These are phyloP conservation scores for Ondatra zibethicus DNA, from an alignment of 2,113 vertebrate genomes.

Conservation along the genomic window DNA sequence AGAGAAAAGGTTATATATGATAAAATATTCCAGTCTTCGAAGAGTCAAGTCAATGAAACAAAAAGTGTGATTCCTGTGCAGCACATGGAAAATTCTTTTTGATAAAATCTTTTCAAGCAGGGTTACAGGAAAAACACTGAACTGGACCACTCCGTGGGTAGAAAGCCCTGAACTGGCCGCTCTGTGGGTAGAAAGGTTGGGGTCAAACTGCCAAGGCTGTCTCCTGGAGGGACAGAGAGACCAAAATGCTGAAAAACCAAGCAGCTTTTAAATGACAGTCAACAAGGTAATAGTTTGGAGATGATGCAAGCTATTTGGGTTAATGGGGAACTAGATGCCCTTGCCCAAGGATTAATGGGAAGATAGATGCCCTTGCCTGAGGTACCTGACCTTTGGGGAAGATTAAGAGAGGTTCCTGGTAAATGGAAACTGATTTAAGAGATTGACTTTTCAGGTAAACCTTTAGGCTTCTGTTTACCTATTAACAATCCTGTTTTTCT, in stretches of 20 bases:
- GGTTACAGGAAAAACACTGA: neutral
- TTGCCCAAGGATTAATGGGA: neutral
- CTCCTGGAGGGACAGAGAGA: neutral
- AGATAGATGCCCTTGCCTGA: neutral
- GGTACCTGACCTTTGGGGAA: neutral
- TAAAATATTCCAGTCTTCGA: slow-evolving; percentile 13
- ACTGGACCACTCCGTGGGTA: neutral
- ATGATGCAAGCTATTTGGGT: neutral
- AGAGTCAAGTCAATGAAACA: too few relatives aligned
- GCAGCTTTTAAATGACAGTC: neutral
- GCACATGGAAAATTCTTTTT: neutral
- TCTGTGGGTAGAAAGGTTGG: too few relatives aligned
- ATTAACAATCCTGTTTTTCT: neutral
- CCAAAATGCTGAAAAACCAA: neutral
- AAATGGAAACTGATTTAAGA: neutral
- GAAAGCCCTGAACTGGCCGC: neutral
- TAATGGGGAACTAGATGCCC: neutral
- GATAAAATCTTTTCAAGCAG: neutral
- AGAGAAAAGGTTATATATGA: neutral
- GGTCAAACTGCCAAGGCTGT: neutral
- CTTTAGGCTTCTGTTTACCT: neutral
- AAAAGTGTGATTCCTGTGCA: too few relatives aligned
- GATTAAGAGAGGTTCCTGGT: neutral
- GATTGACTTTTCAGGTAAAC: neutral
- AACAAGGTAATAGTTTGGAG: neutral